A percentile compares a stretch with the other conserved stretches of the same genome.
phyloP scores from a whole-genome alignment of 2,888 invertebrate genomes.

The Caenorhabditis sinica region DNA sequence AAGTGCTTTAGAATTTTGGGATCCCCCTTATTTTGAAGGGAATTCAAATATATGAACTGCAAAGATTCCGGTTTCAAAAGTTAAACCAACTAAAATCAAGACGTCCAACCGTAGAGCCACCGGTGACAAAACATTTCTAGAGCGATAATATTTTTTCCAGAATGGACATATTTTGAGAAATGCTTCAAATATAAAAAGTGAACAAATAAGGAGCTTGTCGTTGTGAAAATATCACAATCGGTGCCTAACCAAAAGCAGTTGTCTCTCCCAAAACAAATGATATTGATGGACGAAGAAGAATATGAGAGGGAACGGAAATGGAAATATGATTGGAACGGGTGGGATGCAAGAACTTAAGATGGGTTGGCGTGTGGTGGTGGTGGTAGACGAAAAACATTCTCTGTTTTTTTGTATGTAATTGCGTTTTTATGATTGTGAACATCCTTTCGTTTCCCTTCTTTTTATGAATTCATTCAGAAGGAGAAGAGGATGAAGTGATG shows the following conservation, averaged over 20 bases:
- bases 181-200: constrained; percentile 6
- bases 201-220: background rate
- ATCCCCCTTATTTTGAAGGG: too few species aligned
- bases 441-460: constrained; percentile 6
- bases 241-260: background rate
- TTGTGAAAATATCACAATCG: constrained; percentile 14
- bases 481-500: background rate
- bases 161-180: background rate
- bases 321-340: constrained; percentile 31
- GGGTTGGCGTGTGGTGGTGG: constrained; percentile 13
- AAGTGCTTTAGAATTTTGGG: too few species aligned
- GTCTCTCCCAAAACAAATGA: constrained; percentile 44
- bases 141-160: too few species aligned
- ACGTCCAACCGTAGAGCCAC: too few species aligned
- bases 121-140: too few species aligned
- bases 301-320: constrained; percentile 37
- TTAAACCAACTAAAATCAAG: too few species aligned
- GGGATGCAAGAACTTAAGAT: constrained; percentile 7
- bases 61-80: too few species aligned
- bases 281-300: constrained; percentile 2
- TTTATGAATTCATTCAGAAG: constrained; percentile 54
- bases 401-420: constrained; percentile 45
- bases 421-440: constrained; percentile 55
- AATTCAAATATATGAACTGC: too few species aligned
- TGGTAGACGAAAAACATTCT: constrained; percentile 12